Evolutionary conservation across 2,888 invertebrate genomes (phyloP), one percentile per base, ranked within the genome.

Genomic region (Lepidonotus clava): DNA sequence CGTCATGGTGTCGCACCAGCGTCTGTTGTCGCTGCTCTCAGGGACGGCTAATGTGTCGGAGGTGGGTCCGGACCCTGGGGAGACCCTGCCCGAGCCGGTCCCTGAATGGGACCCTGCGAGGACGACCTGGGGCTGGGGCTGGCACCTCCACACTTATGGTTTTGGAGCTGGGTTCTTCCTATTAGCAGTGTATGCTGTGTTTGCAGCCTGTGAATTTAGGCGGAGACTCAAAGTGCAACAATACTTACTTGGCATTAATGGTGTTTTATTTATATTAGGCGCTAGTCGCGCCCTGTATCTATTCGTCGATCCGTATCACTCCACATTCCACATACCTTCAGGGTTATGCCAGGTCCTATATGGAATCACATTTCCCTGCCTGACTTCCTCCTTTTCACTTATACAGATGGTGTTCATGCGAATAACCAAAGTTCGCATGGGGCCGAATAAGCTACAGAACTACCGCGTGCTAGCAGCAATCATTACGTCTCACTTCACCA

Each of bases 241-340:
- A 85, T 95, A 95, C 90, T 95, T 96, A 95, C 94, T 95, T 61
- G 95, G 95, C 85, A 95, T 95, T 92, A 95, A 95, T 91, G 94
- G 95, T 88, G 95, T 95, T 91, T 93, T 96, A 40, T 95, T 95
- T 90, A 91, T 95, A 24, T 93, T 95, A 85, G 95, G 95, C 53
- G 92, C 94, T 84, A 95, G 95, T 66, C 94, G 96, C 89, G 95
- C 95, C 28, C 92, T 94, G 66, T 95, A 95, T 86, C 94, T 96
- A 86, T 95, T 95, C 91, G 95, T 95, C 90, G 96, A 96, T 92
- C 95, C 96, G 56, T 96, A 96, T 93, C 95, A 95, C 90, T 94
- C 95, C 61, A 94, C 92, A 0, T 91, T 95, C 94, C 93, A 93
- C 84, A 94, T 96, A 93, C 95, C 96, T 66, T 94, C 93, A 89